Evolutionary conservation across 1,140 invertebrate species (phyloP).

Genomic region (Chelonus insularis): DNA sequence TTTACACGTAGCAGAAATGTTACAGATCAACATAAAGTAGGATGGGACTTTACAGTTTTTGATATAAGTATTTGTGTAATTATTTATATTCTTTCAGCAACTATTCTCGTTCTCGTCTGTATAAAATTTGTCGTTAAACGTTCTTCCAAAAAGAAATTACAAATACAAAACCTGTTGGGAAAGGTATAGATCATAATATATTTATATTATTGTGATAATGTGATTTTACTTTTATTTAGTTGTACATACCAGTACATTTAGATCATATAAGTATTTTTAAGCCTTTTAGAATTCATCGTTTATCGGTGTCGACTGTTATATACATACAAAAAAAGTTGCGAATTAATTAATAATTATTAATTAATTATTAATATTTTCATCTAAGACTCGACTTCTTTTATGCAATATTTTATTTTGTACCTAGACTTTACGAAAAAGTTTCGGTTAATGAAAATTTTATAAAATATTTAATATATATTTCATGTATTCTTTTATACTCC

Average conservation of each 20-base stretch:
- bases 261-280: conserved; percentile 3
- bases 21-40: conserved; percentile 48
- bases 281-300: neutral
- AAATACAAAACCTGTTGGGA: conserved; percentile 66
- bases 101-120: conserved; percentile 74
- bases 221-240: neutral
- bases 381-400: neutral
- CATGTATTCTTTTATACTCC: too few species aligned
- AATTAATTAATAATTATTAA: neutral
- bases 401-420: neutral
- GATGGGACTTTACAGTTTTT: conserved; percentile 66
- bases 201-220: neutral
- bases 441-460: too few species aligned
- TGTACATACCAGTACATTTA: neutral
- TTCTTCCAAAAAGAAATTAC: conserved; percentile 71
- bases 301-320: neutral
- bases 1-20: conserved; percentile 43
- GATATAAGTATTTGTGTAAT: conserved; percentile 78
- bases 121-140: conserved; percentile 74
- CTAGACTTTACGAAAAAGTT: neutral
- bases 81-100: conserved; percentile 70
- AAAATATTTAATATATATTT: too few species aligned
- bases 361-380: neutral
- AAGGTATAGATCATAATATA: conserved; percentile 62
- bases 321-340: neutral